Base-by-base conservation (phyloP, 2,888 invertebrate species). In the Agrochola litura region DNA sequence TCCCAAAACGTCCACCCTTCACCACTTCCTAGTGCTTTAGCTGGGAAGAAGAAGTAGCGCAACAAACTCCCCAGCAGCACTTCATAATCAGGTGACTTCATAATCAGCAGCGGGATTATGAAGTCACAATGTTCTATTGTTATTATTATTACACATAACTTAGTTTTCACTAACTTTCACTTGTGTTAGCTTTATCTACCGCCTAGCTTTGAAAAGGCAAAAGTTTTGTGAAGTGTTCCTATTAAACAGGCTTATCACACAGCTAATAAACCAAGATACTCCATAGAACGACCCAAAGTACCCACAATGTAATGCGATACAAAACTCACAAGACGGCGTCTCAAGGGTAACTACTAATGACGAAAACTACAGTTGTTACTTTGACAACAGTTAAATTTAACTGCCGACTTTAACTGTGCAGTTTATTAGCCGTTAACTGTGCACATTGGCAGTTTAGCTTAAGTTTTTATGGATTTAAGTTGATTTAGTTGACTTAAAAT, bases 301-400 rank as follows among this genome's bases (percentile, higher is more conserved):
- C 16, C 14, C 5, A 58, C 25, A 83, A 63, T 46, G 22, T 58
- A 6, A 58, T 19, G 2, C 22, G 22, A 80, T 77, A 70, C 77
- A 66, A 82, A 77, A 71, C 68, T 64, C 43, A 25, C 43, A 19
- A 69, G 30, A 46, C 12, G n/a, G 58, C 69, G 6, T 80, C 67
- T 68, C 37, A 16, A 6, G 43, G 19, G n/a, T 66, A 65, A 70
- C 61, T 43, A 79, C 60, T 71, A 64, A 83, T 76, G 81, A 61
- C 12, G 41, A 70, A 76, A 81, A 68, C 81, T 84, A 68, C 43
- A 67, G 54, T 61, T 73, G 73, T 76, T 81, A 73, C 43, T 76
- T 60, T 25, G 52, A 71, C 52, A 76, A 54, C 71, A 86, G 73
- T 78, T 74, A 83, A 73, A 83, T 83, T 86, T 74, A 83, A 86